Evolutionary conservation across 2,888 invertebrate species (phyloP), one percentile per base, ranked within the genome.

Genomic region (Serrognathus titanus): DNA sequence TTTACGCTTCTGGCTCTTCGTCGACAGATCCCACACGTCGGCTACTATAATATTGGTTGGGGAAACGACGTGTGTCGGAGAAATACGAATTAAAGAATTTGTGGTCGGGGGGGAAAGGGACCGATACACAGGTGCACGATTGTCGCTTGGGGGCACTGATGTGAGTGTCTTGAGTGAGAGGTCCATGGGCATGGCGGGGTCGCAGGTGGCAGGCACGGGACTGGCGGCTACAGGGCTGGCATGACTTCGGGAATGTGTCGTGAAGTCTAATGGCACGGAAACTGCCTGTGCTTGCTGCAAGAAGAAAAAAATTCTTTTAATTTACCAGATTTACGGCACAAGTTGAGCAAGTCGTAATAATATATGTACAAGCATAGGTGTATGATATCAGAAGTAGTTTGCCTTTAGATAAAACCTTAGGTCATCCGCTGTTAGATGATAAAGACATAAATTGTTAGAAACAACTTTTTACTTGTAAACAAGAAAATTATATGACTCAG

Each of bases 11-110:
- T 69, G 56, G 11, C 60, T 65, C 59, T 74, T 75, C 3, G 70
- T 72, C 39, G 77, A 77, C 52, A 78, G 62, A 62, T 78, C 78
- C 78, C 78, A 78, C 50, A 74, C 74, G 62, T 75, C 74, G 50
- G 71, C 54, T 20, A 35, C 51, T 38, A 36, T 35, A 38, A 38
- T 38, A 36, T 38, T 43, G 24, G 51, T 35, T 46, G 37, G 56
- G 36, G 35, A 57, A 12, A 39, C 58, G 43, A 43, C 41, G 45
- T 45, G 35, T 13, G 41, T 11, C 11, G 58, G 53, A 20, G 57
- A 57, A 50, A 35, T 48, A 37, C 48, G 51, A 49, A 53, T 20
- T 24, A 48, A 49, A 35, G 57, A 60, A 20, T 56, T 63, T 59
- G 63, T 58, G 60, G 49, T 65, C 59, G 53, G 63, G 51, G 62